Base-by-base conservation (phyloP, 2,888 invertebrate species). In the Odontomyia ornata region DNA sequence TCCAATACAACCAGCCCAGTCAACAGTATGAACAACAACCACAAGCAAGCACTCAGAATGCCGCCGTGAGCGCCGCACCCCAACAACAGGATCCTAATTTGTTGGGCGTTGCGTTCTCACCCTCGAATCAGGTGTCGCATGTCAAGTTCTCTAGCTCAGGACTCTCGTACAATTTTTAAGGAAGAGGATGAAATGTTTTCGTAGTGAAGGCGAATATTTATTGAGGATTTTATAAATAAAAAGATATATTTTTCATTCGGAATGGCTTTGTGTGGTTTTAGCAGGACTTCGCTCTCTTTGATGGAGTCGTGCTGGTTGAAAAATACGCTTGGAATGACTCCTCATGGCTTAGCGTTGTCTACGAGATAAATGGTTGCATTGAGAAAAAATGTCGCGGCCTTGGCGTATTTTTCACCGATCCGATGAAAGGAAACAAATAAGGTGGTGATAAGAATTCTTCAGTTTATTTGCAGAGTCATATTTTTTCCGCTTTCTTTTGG, bases 61-160 rank as follows among this genome's bases (percentile, higher is more conserved):
- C 81, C 43, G 81, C 81, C 60, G 80, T 79, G 64, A 80, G 81
- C 23, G 79, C 78, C 73, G 79, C 77, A 27, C 82, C 83, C 18
- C 64, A 75, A 13, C 72, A 36, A 46, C 72, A 25, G 52, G 62
- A 67, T 73, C 27, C 25, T 18, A 83, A 81, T 80, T 81, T 85
- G 46, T 79, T 86, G 69, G 86, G 87, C 11, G 80, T 88, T 46
- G 84, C 87, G 75, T 86, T 82, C 80, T 88, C 89, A 18, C 83
- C 88, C 21, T 86, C 89, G 0, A 85, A 87, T 52, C 84, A 87
- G 28, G 89, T 89, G 1, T 87, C 89, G 7, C 88, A 86, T 75
- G 88, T 89, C 0, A 88, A 87, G 80, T 87, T 87, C 80, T 84
- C 83, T 11, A 88, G 88, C 75, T 87, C 87, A 77, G 84, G 83